A percentile compares a stretch with the other conserved stretches of the same genome.
These are phyloP conservation scores for Zoanthus sociatus DNA, from an alignment of 92 coral and sea anemone genomes.

Conservation along the genomic window DNA sequence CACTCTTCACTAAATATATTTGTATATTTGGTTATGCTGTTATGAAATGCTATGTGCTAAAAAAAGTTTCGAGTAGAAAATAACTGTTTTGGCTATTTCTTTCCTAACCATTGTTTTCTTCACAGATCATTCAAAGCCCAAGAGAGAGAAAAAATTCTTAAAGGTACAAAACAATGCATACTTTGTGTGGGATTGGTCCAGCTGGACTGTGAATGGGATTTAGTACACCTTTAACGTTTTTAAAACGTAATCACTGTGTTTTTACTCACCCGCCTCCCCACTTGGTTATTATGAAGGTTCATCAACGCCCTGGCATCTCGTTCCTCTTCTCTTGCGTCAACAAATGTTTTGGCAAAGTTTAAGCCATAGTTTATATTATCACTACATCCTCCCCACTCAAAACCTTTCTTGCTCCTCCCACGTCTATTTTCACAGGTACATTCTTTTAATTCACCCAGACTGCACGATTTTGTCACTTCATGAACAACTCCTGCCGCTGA, in stretches of 20 bases:
- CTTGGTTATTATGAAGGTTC: conserved; percentile 97
- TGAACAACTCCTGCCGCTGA: conserved; percentile 98
- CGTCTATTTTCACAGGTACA: conserved; percentile 85
- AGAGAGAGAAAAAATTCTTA: conserved; percentile 25
- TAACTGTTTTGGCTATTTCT: conserved; percentile 2
- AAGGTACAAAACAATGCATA: conserved; percentile 23
- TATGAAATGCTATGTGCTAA: background rate
- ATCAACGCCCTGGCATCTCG: conserved; percentile 91
- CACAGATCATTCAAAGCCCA: conserved; percentile 8
- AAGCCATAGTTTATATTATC: conserved; percentile 91
- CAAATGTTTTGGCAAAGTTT: conserved; percentile 88
- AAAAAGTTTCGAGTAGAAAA: background rate
- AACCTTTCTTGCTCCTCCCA: conserved; percentile 84
- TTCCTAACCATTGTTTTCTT: conserved; percentile 7
- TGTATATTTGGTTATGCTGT: background rate
- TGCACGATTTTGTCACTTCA: conserved; percentile 94
- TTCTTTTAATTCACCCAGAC: conserved; percentile 90
- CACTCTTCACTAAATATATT: no score
- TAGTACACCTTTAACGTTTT: background rate
- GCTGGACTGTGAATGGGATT: background rate
- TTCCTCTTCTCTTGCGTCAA: conserved; percentile 93
- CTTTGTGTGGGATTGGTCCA: conserved; percentile 4
- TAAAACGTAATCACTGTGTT: background rate
- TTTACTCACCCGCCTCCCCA: conserved; percentile 91
- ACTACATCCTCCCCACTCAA: conserved; percentile 99